Evolutionary conservation across 2,113 vertebrate genomes (phyloP).

Genomic region (Silurus meridionalis): DNA sequence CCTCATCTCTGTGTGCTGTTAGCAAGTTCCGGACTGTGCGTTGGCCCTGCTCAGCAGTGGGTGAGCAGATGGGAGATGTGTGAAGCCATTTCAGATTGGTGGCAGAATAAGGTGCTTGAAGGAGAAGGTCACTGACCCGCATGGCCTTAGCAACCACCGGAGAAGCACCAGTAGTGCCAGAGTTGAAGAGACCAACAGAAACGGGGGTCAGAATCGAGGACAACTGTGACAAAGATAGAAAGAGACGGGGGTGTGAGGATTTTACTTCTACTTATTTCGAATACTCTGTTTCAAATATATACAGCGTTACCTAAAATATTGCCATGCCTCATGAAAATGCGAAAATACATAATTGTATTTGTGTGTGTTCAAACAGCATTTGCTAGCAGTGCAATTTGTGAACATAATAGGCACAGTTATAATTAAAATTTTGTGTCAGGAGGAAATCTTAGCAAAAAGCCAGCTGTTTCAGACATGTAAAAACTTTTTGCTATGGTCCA

Average conservation of each 20-base stretch:
- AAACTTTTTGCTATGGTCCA: background rate
- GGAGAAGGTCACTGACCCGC: conserved; percentile 67
- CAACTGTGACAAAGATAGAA: conserved; percentile 57
- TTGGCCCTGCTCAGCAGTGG: conserved; percentile 62
- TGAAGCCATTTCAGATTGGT: conserved; percentile 77
- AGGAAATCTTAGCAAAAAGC: background rate
- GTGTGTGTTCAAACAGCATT: background rate
- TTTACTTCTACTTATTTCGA: conserved; percentile 7
- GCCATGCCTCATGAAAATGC: background rate
- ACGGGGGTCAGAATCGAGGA: conserved; percentile 52
- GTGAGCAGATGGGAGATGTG: conserved; percentile 76
- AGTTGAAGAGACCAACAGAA: conserved; percentile 45
- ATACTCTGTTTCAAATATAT: background rate
- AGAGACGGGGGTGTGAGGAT: background rate
- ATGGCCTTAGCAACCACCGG: conserved; percentile 59
- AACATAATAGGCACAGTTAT: background rate
- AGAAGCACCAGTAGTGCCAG: conserved; percentile 53
- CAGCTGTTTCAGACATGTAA: background rate
- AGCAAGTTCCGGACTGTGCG: conserved; percentile 63
- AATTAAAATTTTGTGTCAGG: background rate
- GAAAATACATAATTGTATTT: background rate
- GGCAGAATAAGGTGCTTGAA: conserved; percentile 68
- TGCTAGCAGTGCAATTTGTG: background rate
- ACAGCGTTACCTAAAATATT: background rate
- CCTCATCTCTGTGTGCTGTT: conserved; percentile 59